These are phyloP conservation scores for Gymnocephalus cernua DNA, from an alignment of 2,113 vertebrate species.

Conservation along the genomic window DNA sequence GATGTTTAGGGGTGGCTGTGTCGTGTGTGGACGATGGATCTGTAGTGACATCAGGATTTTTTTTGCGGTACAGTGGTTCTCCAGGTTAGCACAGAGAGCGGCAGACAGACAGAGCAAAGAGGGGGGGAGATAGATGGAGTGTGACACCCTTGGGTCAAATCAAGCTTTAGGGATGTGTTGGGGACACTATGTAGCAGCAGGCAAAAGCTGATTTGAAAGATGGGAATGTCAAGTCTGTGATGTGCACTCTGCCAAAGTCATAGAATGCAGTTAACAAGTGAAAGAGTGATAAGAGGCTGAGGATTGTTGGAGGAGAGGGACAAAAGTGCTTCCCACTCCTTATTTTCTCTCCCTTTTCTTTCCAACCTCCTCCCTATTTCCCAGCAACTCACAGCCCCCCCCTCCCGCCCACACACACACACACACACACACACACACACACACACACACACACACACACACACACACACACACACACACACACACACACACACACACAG, in stretches of 20 bases:
- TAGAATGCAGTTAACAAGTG: slow-evolving; percentile 40
- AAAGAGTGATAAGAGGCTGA: slow-evolving; percentile 24
- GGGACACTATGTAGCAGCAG: slow-evolving; percentile 53
- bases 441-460: slow-evolving; percentile 23
- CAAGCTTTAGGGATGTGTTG: slow-evolving; percentile 63
- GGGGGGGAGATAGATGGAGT: slow-evolving; percentile 59
- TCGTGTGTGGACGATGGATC: slow-evolving; percentile 59
- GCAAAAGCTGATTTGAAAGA: slow-evolving; percentile 71
- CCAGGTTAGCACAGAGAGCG: slow-evolving; percentile 57
- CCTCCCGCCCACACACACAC: slow-evolving; percentile 15
- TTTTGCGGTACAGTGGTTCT: slow-evolving; percentile 65
- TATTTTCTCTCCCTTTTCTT: slow-evolving; percentile 7
- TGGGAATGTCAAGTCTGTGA: slow-evolving; percentile 63
- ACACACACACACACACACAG: slow-evolving; percentile 18
- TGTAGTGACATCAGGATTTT: slow-evolving; percentile 74
- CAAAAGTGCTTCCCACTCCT: slow-evolving; percentile 28
- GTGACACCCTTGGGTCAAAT: slow-evolving; percentile 71
- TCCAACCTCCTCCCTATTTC: not conserved
- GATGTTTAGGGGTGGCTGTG: slow-evolving; percentile 54
- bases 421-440: slow-evolving; percentile 16
- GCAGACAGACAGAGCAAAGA: slow-evolving; percentile 42
- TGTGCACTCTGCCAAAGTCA: slow-evolving; percentile 51
- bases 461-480: slow-evolving; percentile 18
- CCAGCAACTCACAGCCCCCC: no score
- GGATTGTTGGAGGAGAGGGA: slow-evolving; percentile 22